phyloP scores from a whole-genome alignment of 2,797 vertebrate species.

The Mallotus villosus region DNA sequence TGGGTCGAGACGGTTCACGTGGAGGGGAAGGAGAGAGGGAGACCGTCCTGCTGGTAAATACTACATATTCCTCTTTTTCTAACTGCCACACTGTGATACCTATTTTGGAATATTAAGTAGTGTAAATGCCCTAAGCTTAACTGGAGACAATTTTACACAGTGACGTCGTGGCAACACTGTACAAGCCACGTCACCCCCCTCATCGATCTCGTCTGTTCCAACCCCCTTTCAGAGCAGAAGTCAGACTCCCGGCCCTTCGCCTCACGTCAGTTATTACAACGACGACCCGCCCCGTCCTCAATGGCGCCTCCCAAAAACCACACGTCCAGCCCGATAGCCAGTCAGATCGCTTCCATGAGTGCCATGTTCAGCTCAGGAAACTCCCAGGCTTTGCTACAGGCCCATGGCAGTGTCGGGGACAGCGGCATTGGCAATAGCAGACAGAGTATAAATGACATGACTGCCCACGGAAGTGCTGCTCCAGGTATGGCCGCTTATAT shows the following conservation, averaged over 20 bases:
- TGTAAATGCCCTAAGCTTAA: no score
- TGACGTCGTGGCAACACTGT: no score
- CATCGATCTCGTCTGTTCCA: neutral
- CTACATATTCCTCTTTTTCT: slow-evolving; percentile 18
- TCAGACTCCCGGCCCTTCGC: slow-evolving; percentile 64
- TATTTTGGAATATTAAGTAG: no score
- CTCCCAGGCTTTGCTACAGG: slow-evolving; percentile 69
- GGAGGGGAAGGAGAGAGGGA: slow-evolving; percentile 75
- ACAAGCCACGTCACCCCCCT: neutral
- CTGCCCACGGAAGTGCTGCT: slow-evolving; percentile 52
- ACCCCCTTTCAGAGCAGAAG: slow-evolving; percentile 70
- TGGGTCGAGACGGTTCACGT: slow-evolving; percentile 76
- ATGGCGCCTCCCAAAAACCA: slow-evolving; percentile 68
- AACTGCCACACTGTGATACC: neutral
- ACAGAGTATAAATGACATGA: slow-evolving; percentile 66
- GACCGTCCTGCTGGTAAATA: slow-evolving; percentile 66
- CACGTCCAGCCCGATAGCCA: slow-evolving; percentile 59
- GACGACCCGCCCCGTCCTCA: slow-evolving; percentile 65
- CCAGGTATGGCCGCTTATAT: slow-evolving; percentile 54
- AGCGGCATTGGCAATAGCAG: slow-evolving; percentile 42
- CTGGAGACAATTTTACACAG: no score
- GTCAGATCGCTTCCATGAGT: slow-evolving; percentile 72
- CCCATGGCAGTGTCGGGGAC: slow-evolving; percentile 60
- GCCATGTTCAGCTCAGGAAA: slow-evolving; percentile 69
- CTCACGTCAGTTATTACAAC: slow-evolving; percentile 68